Percentiles rank a stretch among this genome's conserved stretches.
Conservation (phyloP, 2,113 vertebrate genomes). For the Nerophis ophidion region DNA sequence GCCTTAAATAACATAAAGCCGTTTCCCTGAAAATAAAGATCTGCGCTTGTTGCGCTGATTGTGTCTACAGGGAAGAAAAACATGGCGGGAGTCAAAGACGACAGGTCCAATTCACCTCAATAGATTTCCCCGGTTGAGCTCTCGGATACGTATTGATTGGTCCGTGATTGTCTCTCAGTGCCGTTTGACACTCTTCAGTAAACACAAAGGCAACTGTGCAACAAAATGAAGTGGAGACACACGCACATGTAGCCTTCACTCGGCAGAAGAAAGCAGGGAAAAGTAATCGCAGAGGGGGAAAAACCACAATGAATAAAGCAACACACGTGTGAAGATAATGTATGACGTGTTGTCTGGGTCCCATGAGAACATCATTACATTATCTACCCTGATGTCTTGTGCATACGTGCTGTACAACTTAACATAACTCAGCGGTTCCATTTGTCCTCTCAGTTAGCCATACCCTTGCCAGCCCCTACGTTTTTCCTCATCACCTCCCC, state of each 20-base stretch:
- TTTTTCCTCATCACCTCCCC: conserved; percentile 35
- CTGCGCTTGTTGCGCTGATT: background rate
- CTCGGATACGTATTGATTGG: conserved; percentile 33
- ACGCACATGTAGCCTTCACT: background rate
- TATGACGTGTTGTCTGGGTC: background rate
- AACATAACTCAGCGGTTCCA: background rate
- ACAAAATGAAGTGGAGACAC: background rate
- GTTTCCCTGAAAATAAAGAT: background rate
- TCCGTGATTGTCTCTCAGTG: conserved; percentile 27
- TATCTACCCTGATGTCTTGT: background rate
- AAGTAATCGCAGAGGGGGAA: background rate
- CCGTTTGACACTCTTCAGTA: conserved; percentile 2
- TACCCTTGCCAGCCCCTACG: conserved; percentile 6
- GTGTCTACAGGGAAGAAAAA: background rate
- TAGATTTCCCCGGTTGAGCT: conserved; percentile 26
- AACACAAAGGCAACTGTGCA: background rate
- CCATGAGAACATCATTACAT: background rate
- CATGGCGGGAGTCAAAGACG: background rate
- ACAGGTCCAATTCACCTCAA: conserved; percentile 7
- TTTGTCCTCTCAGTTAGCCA: conserved; percentile 10
- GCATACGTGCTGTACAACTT: conserved; percentile 4
- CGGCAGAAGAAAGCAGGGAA: background rate
- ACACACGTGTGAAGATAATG: background rate
- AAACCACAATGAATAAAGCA: no score
- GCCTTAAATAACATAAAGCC: no score